Base-by-base conservation (phyloP, 1,140 invertebrate species). In the Amyelois transitella region DNA sequence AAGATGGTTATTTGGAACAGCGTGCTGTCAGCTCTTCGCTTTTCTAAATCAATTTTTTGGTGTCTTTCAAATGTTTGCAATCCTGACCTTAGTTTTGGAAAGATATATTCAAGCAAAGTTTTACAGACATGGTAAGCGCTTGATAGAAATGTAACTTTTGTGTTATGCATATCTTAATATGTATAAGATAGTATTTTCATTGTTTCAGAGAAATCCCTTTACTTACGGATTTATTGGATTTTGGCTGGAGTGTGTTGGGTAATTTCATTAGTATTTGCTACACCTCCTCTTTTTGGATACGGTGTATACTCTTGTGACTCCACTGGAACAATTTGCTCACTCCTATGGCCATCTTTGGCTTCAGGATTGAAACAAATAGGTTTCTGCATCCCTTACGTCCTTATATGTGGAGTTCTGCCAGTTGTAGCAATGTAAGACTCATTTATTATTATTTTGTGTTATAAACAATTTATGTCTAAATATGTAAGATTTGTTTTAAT, bases 31-130 rank as follows among this genome's bases (percentile, higher is more conserved):
- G 64, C 63, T 89, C 21, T 90, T 82, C 65, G 89, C 85, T 45
- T 90, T 90, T 73, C 66, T 89, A 57, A 87, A 89, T 69, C 88
- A 89, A 69, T 84, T 90, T 62, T 81, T 88, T 65, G 87, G 88
- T 71, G 77, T 89, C 19, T 88, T 88, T 66, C 88, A 90, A 83
- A 86, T 90, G 71, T 70, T 74, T 32, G 77, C 88, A 24, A 55
- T 90, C 49, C 75, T 85, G 19, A 64, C 83, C n/a, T 64, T 89
- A 52, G 79, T 87, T 57, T 63, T 89, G 60, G 89, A 90, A 64
- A 75, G 89, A 60, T 89, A 86, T 75, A 71, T 88, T 52, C 52
- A 85, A 64, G 84, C 81, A 32, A 86, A 72, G 68, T 75, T 72
- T 56, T 81, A 77, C 66, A 86, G 76, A 77, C 72, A 77, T 65